Conservation (phyloP, 2,797 vertebrate genomes). For the Huso huso region DNA sequence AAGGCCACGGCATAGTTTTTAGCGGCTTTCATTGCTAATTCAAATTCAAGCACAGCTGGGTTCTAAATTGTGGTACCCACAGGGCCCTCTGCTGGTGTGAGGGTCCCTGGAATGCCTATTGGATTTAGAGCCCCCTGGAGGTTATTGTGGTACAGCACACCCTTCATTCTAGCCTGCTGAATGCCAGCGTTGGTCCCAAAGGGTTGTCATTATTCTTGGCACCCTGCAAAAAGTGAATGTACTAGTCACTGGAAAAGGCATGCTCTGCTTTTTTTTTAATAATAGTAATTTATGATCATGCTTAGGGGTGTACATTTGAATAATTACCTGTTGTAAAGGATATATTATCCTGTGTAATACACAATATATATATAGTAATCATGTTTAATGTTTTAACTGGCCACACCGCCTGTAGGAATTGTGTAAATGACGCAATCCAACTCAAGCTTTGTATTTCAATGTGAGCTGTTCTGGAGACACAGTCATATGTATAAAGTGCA, state of each 20-base stretch:
- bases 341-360: slow-evolving; percentile 51
- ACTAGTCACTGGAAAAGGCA: slow-evolving; percentile 49
- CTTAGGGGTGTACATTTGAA: slow-evolving; percentile 54
- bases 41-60: no score
- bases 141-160: no score
- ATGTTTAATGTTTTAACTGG: slow-evolving; percentile 12
- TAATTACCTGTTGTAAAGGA: slow-evolving; percentile 53
- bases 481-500: slow-evolving; percentile 51
- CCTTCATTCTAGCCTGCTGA: background rate
- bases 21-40: no score
- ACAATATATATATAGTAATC: slow-evolving; percentile 27
- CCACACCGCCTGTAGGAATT: slow-evolving; percentile 25
- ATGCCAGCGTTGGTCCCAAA: slow-evolving; percentile 8
- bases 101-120: no score
- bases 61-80: no score
- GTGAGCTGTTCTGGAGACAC: slow-evolving; percentile 29
- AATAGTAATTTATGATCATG: slow-evolving; percentile 64
- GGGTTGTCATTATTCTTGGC: slow-evolving; percentile 20
- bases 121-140: no score
- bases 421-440: slow-evolving; percentile 33
- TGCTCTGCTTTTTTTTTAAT: slow-evolving; percentile 37
- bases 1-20: no score
- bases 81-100: no score
- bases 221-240: slow-evolving; percentile 47
- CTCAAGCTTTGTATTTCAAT: slow-evolving; percentile 40